Evolutionary conservation across 2,888 invertebrate genomes (phyloP).

Genomic region (Monopis laevigella): DNA sequence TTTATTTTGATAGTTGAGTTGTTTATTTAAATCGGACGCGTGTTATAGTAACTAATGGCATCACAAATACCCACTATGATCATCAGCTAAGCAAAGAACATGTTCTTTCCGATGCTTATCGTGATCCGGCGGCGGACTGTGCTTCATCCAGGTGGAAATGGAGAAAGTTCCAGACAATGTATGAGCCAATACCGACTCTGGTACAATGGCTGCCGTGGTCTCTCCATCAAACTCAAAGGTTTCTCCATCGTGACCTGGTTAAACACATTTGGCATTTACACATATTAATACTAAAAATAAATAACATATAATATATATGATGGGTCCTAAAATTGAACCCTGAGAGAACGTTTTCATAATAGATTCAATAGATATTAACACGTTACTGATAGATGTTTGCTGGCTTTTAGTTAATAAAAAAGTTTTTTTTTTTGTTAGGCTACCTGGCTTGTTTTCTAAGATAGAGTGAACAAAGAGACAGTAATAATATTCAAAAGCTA

Average conservation of each 20-base stretch:
- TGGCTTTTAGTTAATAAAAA: too few species aligned
- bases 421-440: too few species aligned
- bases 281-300: background rate
- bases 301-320: background rate
- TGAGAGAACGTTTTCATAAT: too few species aligned
- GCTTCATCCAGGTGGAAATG: slow-evolving; percentile 94
- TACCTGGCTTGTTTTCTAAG: too few species aligned
- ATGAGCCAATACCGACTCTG: slow-evolving; percentile 78
- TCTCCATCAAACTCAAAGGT: slow-evolving; percentile 96
- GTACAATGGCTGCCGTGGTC: slow-evolving; percentile 86
- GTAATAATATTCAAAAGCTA: too few species aligned
- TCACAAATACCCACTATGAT: slow-evolving; percentile 90
- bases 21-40: too few species aligned
- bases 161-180: slow-evolving; percentile 85
- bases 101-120: slow-evolving; percentile 96
- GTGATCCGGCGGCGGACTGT: slow-evolving; percentile 79
- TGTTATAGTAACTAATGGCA: too few species aligned
- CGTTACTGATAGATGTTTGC: too few species aligned
- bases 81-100: slow-evolving; percentile 95
- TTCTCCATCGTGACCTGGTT: slow-evolving; percentile 75
- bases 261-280: background rate
- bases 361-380: too few species aligned
- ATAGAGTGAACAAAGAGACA: too few species aligned
- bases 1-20: too few species aligned
- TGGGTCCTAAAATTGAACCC: too few species aligned